A percentile compares a stretch with the other conserved stretches of the same genome.
Conservation (phyloP, 1,140 invertebrate genomes). For the Drosophila lacteicornis region DNA sequence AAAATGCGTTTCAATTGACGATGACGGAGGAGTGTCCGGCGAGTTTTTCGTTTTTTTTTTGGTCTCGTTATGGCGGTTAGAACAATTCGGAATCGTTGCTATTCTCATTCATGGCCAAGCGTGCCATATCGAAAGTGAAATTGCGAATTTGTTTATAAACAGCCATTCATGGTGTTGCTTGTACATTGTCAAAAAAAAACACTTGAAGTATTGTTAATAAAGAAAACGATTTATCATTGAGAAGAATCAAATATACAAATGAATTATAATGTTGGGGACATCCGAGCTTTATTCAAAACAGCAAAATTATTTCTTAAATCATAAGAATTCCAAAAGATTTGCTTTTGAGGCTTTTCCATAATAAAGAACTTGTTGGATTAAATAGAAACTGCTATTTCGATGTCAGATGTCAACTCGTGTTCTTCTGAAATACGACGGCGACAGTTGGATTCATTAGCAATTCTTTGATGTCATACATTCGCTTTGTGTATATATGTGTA, state of each 20-base stretch:
- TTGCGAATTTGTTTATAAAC: slow-evolving; percentile 21
- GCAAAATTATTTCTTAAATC: too few species aligned
- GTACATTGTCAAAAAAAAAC: slow-evolving; percentile 13
- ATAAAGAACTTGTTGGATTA: slow-evolving; percentile 26
- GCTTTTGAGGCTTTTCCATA: neutral
- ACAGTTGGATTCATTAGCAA: slow-evolving; percentile 42
- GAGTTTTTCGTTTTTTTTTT: slow-evolving; percentile 6
- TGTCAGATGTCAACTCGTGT: slow-evolving; percentile 8
- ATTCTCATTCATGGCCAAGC: neutral
- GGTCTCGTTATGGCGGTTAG: neutral
- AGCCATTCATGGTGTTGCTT: slow-evolving; percentile 3
- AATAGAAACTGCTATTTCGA: neutral
- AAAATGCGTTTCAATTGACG: slow-evolving; percentile 28
- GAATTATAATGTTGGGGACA: neutral
- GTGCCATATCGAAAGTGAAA: slow-evolving; percentile 18
- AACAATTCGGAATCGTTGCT: slow-evolving; percentile 9
- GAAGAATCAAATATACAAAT: neutral
- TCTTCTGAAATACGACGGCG: slow-evolving; percentile 14
- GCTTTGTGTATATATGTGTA: slow-evolving; percentile 3
- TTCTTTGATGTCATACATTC: slow-evolving; percentile 37
- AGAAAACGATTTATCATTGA: neutral
- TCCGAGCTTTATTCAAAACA: too few species aligned
- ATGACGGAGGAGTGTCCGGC: slow-evolving; percentile 13
- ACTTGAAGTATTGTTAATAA: neutral
- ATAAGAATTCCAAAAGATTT: neutral